Evolutionary conservation across 2,888 invertebrate species (phyloP).

Genomic region (Agrochola lota): DNA sequence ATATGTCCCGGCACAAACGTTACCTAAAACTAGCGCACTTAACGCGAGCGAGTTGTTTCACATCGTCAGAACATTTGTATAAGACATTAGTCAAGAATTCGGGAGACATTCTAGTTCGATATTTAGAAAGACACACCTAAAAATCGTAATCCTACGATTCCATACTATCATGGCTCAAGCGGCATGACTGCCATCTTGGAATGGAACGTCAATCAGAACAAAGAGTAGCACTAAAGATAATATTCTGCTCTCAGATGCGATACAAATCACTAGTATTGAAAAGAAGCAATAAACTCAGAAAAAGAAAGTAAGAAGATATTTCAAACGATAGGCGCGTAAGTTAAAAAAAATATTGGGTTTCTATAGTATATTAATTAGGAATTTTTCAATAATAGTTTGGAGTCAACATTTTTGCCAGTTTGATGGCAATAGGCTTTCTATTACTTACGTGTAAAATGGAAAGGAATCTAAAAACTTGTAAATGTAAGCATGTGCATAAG

Average conservation of each 20-base stretch:
- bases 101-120: conserved; percentile 91
- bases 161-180: conserved; percentile 92
- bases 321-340: neutral
- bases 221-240: conserved; percentile 84
- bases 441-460: neutral
- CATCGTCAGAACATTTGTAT: conserved; percentile 90
- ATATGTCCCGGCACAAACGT: conserved; percentile 90
- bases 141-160: conserved; percentile 93
- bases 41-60: conserved; percentile 88
- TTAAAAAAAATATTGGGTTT: neutral
- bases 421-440: neutral
- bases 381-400: neutral
- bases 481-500: neutral
- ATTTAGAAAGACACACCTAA: conserved; percentile 94
- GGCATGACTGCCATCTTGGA: conserved; percentile 95
- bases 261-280: neutral
- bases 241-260: conserved; percentile 37
- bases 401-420: neutral
- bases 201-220: conserved; percentile 92
- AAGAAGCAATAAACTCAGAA: neutral
- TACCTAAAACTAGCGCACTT: conserved; percentile 91
- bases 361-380: neutral
- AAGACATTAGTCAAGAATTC: conserved; percentile 89
- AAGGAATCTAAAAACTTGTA: neutral
- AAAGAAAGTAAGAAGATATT: neutral